Conservation (phyloP, 1,140 invertebrate genomes). For the Sminthurinus signatus region DNA sequence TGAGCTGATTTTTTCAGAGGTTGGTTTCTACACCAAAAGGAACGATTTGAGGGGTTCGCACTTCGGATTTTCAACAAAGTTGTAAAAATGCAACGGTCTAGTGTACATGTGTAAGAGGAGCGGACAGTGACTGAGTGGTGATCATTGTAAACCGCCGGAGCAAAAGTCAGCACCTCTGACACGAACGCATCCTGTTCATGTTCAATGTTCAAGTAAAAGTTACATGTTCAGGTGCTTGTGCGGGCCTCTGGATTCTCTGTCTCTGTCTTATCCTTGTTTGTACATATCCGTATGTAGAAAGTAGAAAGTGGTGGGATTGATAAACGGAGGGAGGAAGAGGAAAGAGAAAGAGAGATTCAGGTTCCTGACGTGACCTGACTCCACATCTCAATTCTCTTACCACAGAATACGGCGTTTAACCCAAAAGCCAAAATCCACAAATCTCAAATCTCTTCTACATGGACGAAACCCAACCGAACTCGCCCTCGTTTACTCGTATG, state of each 20-base stretch:
- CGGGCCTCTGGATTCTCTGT: no score
- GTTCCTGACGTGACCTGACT: slow-evolving; percentile 40
- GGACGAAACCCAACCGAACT: not conserved
- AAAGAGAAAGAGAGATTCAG: no score
- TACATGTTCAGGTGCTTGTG: no score
- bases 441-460: no score
- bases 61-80: no score
- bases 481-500: not conserved
- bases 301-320: slow-evolving; percentile 32
- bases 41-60: no score
- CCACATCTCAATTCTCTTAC: slow-evolving; percentile 12
- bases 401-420: not conserved
- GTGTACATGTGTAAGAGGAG: not conserved
- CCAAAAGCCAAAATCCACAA: not conserved
- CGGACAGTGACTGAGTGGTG: slow-evolving; percentile 11
- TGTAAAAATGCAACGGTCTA: no score
- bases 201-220: no score
- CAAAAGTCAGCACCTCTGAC: not conserved
- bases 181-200: no score
- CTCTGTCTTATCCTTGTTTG: slow-evolving; percentile 25
- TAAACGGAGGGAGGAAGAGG: slow-evolving; percentile 38
- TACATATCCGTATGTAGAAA: no score
- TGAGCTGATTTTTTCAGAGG: no score
- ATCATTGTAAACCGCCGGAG: slow-evolving; percentile 21
- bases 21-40: no score